These are phyloP conservation scores for Neoitamus cyanurus DNA, from an alignment of 2,888 invertebrate species.

Conservation along the genomic window DNA sequence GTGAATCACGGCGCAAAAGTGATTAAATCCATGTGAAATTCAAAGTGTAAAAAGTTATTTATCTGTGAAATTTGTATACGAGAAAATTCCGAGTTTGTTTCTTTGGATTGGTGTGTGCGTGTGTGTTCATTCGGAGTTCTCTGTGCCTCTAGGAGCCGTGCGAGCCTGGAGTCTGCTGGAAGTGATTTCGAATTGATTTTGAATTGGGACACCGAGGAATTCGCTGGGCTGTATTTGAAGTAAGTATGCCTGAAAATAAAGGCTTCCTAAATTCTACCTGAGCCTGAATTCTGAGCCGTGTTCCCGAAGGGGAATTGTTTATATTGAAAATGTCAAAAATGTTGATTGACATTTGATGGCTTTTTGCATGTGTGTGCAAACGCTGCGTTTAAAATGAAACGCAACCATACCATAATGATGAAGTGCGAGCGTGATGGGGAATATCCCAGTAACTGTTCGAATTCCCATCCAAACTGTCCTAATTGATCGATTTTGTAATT, in stretches of 20 bases:
- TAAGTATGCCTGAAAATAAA: not conserved
- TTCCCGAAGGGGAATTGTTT: constrained; percentile 42
- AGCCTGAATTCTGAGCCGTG: not conserved
- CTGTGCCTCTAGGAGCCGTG: not conserved
- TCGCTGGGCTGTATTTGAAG: not conserved
- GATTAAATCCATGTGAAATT: constrained; percentile 29
- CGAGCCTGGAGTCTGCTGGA: not conserved
- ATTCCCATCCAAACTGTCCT: constrained; percentile 18
- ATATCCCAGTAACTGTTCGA: constrained; percentile 15
- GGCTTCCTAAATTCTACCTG: not conserved
- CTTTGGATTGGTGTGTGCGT: constrained; percentile 3
- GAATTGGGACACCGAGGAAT: not conserved
- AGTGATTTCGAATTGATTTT: not conserved
- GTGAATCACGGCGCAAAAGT: not conserved
- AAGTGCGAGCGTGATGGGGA: not conserved
- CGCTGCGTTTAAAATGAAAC: not conserved
- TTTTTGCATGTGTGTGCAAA: constrained; percentile 19
- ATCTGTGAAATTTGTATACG: constrained; percentile 44
- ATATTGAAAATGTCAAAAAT: constrained; percentile 45
- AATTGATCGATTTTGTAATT: constrained; percentile 35
- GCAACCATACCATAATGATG: not conserved
- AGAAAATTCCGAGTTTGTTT: constrained; percentile 17
- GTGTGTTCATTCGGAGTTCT: constrained; percentile 1
- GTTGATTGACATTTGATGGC: constrained; percentile 51
- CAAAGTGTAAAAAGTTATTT: not conserved